phyloP scores from a whole-genome alignment of 2,888 invertebrate genomes.

The Eilema sororculum region DNA sequence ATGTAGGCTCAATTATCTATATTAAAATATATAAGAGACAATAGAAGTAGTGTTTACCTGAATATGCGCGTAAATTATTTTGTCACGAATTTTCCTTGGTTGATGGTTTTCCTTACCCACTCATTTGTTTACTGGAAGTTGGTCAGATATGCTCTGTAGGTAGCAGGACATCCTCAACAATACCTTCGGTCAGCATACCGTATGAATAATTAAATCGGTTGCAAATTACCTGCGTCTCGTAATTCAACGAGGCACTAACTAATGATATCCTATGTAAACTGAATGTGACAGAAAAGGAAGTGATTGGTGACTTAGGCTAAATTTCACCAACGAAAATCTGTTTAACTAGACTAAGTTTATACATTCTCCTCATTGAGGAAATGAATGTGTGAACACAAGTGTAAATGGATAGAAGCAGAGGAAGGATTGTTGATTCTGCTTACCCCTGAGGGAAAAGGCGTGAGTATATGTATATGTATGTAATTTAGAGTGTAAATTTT shows the following conservation, averaged over 20 bases:
- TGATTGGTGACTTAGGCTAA: background rate
- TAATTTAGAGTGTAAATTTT: background rate
- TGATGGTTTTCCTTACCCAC: background rate
- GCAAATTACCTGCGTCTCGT: too few relatives aligned
- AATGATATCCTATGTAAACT: too few relatives aligned
- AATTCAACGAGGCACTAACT: background rate
- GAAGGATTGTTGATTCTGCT: too few relatives aligned
- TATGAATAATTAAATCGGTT: too few relatives aligned
- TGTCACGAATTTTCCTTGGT: background rate
- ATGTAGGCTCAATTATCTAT: background rate
- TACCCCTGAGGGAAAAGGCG: background rate
- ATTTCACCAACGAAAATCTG: background rate
- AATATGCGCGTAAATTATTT: background rate
- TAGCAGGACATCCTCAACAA: background rate
- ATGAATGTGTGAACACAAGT: background rate
- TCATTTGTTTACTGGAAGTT: background rate
- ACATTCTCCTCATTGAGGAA: background rate
- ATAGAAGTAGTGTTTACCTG: background rate
- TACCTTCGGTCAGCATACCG: background rate
- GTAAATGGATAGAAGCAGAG: too few relatives aligned
- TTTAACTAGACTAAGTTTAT: background rate
- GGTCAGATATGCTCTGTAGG: background rate
- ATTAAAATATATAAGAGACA: background rate
- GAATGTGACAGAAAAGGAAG: background rate
- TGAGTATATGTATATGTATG: background rate